Conservation (phyloP, 1,140 invertebrate genomes). For the Chionoecetes opilio region DNA sequence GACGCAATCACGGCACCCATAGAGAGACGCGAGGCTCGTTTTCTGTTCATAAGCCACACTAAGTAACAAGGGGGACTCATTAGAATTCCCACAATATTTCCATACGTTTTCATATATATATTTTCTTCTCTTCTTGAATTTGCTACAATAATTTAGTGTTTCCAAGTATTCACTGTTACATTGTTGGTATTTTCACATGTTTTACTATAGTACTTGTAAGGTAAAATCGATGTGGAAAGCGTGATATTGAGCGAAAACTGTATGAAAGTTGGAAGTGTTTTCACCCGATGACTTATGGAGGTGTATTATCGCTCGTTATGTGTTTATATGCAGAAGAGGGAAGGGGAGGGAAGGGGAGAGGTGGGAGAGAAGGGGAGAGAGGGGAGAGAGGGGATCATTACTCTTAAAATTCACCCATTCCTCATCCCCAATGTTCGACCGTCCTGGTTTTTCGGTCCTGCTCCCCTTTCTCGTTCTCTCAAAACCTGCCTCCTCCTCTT, state of each 20-base stretch:
- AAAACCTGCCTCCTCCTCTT: not conserved
- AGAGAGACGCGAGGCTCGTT: conserved; percentile 24
- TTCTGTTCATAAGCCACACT: not conserved
- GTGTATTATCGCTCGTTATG: conserved; percentile 16
- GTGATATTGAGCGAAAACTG: no score
- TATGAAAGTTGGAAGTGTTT: not conserved
- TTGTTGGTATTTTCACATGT: no score
- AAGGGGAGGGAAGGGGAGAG: not conserved
- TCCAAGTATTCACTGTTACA: no score
- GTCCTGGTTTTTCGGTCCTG: no score
- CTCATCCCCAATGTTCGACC: not conserved
- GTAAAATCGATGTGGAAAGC: no score
- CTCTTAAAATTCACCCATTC: conserved; percentile 19
- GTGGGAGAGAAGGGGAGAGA: not conserved
- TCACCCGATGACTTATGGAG: not conserved
- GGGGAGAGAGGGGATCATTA: not conserved
- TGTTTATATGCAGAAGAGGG: not conserved
- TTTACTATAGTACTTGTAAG: no score
- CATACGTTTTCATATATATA: not conserved
- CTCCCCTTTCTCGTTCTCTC: no score
- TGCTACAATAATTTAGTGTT: no score
- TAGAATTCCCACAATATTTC: not conserved
- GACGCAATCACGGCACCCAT: not conserved
- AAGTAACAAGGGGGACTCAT: not conserved
- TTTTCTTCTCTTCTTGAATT: not conserved